Evolutionary conservation across 2,113 vertebrate genomes (phyloP).

Genomic region (Xiphorhynchus elegans): DNA sequence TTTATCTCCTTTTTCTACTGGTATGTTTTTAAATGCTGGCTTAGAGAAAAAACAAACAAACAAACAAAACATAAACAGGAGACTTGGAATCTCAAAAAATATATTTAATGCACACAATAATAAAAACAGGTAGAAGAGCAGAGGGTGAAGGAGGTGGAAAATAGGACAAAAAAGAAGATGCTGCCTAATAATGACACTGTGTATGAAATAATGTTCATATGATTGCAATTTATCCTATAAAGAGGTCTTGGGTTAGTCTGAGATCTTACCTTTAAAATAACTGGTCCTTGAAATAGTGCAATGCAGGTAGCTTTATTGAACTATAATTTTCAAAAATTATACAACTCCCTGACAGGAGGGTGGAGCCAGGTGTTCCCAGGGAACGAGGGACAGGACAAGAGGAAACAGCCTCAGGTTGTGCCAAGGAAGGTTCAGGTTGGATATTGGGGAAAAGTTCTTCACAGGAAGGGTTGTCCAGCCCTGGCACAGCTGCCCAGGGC

Average conservation of each 20-base stretch:
- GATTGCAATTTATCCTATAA: conserved; percentile 9
- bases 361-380: not conserved
- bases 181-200: conserved; percentile 47
- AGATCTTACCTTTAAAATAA: not conserved
- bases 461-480: not conserved
- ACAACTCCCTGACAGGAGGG: not conserved
- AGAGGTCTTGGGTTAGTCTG: not conserved
- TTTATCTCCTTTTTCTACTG: conserved; percentile 33
- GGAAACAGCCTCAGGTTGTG: not conserved
- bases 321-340: not conserved
- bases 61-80: conserved; percentile 50
- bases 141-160: conserved; percentile 61
- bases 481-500: not conserved
- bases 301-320: conserved; percentile 25
- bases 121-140: conserved; percentile 34
- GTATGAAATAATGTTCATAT: not conserved
- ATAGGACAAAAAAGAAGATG: conserved; percentile 69
- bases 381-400: not conserved
- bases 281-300: not conserved
- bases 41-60: conserved; percentile 72
- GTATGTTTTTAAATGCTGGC: conserved; percentile 76
- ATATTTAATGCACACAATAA: conserved; percentile 55
- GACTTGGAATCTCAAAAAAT: conserved; percentile 73
- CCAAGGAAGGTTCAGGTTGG: not conserved
- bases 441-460: not conserved